Percentiles rank a stretch among this genome's conserved stretches.
Evolutionary conservation across 2,113 vertebrate species (phyloP).

Genomic region (Felis chaus): DNA sequence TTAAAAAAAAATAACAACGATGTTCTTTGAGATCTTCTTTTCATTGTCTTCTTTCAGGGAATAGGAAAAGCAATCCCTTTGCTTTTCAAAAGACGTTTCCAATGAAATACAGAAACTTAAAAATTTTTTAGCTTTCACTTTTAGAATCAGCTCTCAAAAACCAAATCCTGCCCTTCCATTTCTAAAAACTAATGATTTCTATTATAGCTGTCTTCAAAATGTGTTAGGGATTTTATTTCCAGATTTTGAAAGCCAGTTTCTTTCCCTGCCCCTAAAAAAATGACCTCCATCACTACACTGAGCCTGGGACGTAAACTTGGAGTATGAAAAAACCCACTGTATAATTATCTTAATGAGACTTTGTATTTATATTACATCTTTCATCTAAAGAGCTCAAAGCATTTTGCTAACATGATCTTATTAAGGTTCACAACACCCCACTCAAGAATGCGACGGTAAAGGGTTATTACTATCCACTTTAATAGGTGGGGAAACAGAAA

Average conservation of each 20-base stretch:
- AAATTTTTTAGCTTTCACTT: not conserved
- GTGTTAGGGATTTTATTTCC: constrained; percentile 37
- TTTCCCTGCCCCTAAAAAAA: not conserved
- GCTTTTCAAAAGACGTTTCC: not conserved
- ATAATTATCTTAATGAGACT: constrained; percentile 76
- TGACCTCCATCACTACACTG: not conserved
- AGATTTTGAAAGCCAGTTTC: constrained; percentile 13
- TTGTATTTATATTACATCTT: constrained; percentile 57
- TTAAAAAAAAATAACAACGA: not conserved
- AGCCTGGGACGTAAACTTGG: constrained; percentile 34
- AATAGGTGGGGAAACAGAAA: constrained; percentile 57
- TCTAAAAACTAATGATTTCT: constrained; percentile 4
- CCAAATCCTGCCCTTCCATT: not conserved
- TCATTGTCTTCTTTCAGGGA: constrained; percentile 30
- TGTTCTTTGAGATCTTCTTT: constrained; percentile 33
- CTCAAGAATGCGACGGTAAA: constrained; percentile 63
- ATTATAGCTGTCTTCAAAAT: not conserved
- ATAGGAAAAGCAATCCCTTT: not conserved
- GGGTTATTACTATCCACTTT: constrained; percentile 61
- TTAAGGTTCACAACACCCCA: constrained; percentile 66
- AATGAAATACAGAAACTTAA: constrained; percentile 3
- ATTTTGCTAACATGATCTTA: constrained; percentile 64
- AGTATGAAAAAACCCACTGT: constrained; percentile 64
- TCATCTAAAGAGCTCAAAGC: constrained; percentile 68
- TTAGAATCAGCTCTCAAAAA: constrained; percentile 29